phyloP scores from a whole-genome alignment of 2,797 vertebrate species.

The Gallinago stenura region DNA sequence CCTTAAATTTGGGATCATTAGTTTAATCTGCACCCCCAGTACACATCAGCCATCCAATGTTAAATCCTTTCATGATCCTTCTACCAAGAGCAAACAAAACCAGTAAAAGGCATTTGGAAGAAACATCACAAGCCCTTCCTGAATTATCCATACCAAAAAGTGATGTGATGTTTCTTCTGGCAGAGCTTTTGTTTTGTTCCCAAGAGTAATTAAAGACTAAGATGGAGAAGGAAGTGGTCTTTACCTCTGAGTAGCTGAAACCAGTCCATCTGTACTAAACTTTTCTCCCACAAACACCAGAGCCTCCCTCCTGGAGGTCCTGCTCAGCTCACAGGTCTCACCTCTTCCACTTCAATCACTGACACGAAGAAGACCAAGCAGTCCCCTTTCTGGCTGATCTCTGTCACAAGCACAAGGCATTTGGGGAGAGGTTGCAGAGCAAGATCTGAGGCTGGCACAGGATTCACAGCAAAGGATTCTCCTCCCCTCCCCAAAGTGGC shows the following conservation, averaged over 20 bases:
- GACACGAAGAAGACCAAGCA: neutral
- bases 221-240: accelerated
- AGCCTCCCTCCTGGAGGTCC: neutral
- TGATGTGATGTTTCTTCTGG: neutral
- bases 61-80: neutral
- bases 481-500: neutral
- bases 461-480: neutral
- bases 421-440: neutral
- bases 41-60: neutral
- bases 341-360: neutral
- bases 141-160: neutral
- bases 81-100: conserved; percentile 1
- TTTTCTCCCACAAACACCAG: neutral
- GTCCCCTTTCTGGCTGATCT: neutral
- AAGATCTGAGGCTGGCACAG: neutral
- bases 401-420: neutral
- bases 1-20: conserved; percentile 31
- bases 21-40: neutral
- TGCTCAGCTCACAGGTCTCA: neutral
- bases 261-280: neutral
- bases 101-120: neutral
- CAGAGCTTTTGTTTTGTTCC: neutral
- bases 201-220: neutral
- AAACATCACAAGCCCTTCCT: neutral
- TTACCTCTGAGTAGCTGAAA: neutral